Evolutionary conservation across 2,888 invertebrate genomes (phyloP), one percentile per base, ranked within the genome.

Genomic region (Pseudanteris insignis): DNA sequence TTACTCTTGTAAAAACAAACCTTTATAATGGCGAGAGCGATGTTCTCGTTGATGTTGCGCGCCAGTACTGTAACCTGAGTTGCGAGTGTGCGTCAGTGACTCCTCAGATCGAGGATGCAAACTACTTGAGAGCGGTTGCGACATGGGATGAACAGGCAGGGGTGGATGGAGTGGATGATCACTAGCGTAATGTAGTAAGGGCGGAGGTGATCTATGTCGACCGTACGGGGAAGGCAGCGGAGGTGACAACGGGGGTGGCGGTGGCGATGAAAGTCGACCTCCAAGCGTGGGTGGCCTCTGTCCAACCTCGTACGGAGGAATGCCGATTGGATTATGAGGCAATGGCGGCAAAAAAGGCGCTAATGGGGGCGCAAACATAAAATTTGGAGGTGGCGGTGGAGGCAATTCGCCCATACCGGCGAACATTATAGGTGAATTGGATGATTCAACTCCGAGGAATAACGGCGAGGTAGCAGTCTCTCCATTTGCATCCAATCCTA

Each of bases 321-420:
- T 64, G 12, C 75, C 70, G 10, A 71, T 64, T 29, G 68, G 58
- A 26, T 85, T 86, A 46, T 87, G 86, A 46, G 84, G 82, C 63
- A 83, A 83, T 41, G 84, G 83, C 64, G 83, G 84, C 58, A 86
- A 79, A 80, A 85, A 84, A 67, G 85, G 83, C 51, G 83, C 84
- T 57, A 86, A 85, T 53, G 83, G 84, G 55, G 84, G 85, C 43
- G 64, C 67, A 44, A 70, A 75, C 33, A 77, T 63, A 41, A 71
- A 78, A 81, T 84, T 82, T 10, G 26, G 41, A 28, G 82, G 82
- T 29, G 81, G 83, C 5, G 83, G 83, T 67, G 81, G 65, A 70
- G 83, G 77, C 77, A 74, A 57, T 81, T 83, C 69, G 72, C 81
- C 51, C 77, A 81, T 48, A 78, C 80, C 63, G 78, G 79, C 63